phyloP scores from a whole-genome alignment of 2,888 invertebrate species.

The Phania funesta region DNA sequence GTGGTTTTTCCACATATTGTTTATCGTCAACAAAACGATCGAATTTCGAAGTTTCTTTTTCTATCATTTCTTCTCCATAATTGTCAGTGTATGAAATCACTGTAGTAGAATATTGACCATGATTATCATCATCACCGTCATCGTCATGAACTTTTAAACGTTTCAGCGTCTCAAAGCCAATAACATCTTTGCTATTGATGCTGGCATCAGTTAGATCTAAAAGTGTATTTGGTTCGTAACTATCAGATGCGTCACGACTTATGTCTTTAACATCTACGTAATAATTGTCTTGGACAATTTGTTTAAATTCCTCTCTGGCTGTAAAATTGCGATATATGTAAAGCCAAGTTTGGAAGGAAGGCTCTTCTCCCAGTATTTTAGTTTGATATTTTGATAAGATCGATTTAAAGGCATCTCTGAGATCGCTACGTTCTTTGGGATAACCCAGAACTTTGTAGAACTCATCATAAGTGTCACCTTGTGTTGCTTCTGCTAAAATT shows the following conservation, averaged over 20 bases:
- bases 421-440: conserved; percentile 80
- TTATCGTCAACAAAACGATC: conserved; percentile 80
- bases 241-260: conserved; percentile 74
- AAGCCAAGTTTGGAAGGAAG: conserved; percentile 85
- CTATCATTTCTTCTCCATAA: conserved; percentile 73
- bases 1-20: conserved; percentile 80
- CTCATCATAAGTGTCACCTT: conserved; percentile 83
- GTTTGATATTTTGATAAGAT: conserved; percentile 74
- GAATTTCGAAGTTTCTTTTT: conserved; percentile 78
- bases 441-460: conserved; percentile 82
- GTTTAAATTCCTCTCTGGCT: conserved; percentile 83
- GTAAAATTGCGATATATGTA: conserved; percentile 86
- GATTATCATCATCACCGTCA: conserved; percentile 40
- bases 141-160: conserved; percentile 75
- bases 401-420: conserved; percentile 74
- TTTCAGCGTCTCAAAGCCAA: conserved; percentile 80
- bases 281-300: conserved; percentile 83
- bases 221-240: conserved; percentile 74
- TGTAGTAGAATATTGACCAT: conserved; percentile 36
- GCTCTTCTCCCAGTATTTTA: conserved; percentile 73
- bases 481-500: conserved; percentile 84
- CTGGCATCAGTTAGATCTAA: conserved; percentile 68
- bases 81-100: conserved; percentile 68
- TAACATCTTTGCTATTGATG: conserved; percentile 79
- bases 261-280: conserved; percentile 83